Evolutionary conservation across 2,888 invertebrate species (phyloP).

Genomic region (Epirrita christyi): DNA sequence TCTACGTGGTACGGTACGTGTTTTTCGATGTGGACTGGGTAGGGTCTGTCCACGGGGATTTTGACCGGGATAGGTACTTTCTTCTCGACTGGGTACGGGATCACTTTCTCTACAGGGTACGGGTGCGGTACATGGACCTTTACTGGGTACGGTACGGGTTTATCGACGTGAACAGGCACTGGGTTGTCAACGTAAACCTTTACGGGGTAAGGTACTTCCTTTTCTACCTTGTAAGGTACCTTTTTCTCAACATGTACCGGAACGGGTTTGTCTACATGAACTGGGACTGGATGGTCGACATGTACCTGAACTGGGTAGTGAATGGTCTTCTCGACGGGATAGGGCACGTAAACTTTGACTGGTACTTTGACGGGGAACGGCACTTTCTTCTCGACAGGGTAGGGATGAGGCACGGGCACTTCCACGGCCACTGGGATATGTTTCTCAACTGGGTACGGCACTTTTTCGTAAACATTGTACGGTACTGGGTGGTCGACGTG

Average conservation of each 20-base stretch:
- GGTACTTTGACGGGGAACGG: slow-evolving; percentile 88
- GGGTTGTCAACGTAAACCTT: slow-evolving; percentile 88
- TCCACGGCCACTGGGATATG: slow-evolving; percentile 88
- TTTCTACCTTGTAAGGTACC: slow-evolving; percentile 90
- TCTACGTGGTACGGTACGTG: slow-evolving; percentile 88
- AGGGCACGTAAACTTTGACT: slow-evolving; percentile 89
- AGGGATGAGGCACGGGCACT: slow-evolving; percentile 89
- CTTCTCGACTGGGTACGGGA: slow-evolving; percentile 88
- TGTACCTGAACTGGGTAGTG: slow-evolving; percentile 89
- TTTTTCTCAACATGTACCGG: slow-evolving; percentile 90
- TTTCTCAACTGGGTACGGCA: slow-evolving; percentile 90
- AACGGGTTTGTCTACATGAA: slow-evolving; percentile 87
- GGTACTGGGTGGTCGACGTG: slow-evolving; percentile 88
- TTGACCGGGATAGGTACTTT: slow-evolving; percentile 87
- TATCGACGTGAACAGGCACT: slow-evolving; percentile 90
- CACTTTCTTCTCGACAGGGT: slow-evolving; percentile 89
- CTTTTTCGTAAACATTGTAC: slow-evolving; percentile 84
- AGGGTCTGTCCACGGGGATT: slow-evolving; percentile 85
- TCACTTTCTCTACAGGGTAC: slow-evolving; percentile 87
- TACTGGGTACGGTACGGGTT: slow-evolving; percentile 90
- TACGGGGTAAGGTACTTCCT: slow-evolving; percentile 88
- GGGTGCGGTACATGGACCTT: slow-evolving; percentile 90
- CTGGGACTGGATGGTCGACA: slow-evolving; percentile 88
- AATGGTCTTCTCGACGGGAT: slow-evolving; percentile 89
- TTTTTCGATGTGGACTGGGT: slow-evolving; percentile 87